Percentiles rank a stretch among this genome's conserved stretches.
Conservation (phyloP, 2,113 vertebrate species). For the Carassius carassius region DNA sequence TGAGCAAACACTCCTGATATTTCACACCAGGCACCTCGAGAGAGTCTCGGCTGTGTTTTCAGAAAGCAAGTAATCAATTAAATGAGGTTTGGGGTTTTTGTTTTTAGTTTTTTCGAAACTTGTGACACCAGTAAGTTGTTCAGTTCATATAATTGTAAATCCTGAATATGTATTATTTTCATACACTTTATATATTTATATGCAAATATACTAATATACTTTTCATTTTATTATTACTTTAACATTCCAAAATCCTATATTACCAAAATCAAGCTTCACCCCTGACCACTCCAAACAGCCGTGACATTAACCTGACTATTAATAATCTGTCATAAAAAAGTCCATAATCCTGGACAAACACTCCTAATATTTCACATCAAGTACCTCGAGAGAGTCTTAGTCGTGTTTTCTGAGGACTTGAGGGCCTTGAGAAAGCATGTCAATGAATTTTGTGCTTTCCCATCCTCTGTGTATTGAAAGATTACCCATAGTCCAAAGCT, state of each 20-base stretch:
- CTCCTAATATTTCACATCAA: conserved; percentile 34
- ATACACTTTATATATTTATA: no score
- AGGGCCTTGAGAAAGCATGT: neutral
- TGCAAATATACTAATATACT: no score
- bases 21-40: conserved; percentile 1
- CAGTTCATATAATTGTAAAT: no score
- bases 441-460: conserved; percentile 3
- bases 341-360: conserved; percentile 19
- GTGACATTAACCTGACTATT: conserved; percentile 32
- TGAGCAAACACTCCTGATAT: conserved; percentile 39
- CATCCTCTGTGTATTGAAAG: neutral
- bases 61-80: neutral
- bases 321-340: neutral
- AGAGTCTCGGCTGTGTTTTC: neutral
- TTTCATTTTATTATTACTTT: no score
- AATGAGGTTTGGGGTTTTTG: neutral
- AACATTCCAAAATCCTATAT: no score
- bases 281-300: neutral
- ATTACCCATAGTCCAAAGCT: conserved; percentile 14
- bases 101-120: no score
- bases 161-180: no score
- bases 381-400: neutral
- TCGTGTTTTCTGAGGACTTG: neutral
- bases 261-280: neutral
- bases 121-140: no score